These are phyloP conservation scores for Hymenopus coronatus DNA, from an alignment of 2,888 invertebrate species.

Conservation along the genomic window DNA sequence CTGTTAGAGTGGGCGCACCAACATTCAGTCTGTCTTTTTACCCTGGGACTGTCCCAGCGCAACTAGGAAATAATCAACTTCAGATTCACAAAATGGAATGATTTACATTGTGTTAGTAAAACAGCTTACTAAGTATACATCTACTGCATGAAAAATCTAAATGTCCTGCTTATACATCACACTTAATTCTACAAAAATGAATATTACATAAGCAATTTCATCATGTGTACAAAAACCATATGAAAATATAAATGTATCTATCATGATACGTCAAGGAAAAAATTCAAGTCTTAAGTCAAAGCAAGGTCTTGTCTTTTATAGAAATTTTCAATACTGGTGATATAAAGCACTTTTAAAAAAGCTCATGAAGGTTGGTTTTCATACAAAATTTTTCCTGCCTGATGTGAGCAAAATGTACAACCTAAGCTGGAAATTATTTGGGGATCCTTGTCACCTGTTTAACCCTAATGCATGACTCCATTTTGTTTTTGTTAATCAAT, in stretches of 20 bases:
- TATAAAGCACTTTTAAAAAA: conserved; percentile 15
- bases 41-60: conserved; percentile 5
- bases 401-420: background rate
- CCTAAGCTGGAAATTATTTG: background rate
- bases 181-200: background rate
- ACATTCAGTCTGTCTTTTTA: no score
- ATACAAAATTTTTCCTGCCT: background rate
- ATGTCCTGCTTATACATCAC: background rate
- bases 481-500: background rate
- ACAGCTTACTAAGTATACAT: background rate
- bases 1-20: background rate
- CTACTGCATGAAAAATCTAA: background rate
- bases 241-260: conserved; percentile 10
- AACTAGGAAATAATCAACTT: background rate
- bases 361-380: background rate
- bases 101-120: background rate
- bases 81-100: background rate
- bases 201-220: background rate
- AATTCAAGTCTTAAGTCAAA: conserved; percentile 10
- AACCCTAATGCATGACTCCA: background rate
- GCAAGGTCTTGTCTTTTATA: background rate
- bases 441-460: background rate
- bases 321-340: conserved; percentile 1
- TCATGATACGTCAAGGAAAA: background rate
- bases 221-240: conserved; percentile 11